phyloP scores from a whole-genome alignment of 2,113 vertebrate genomes.

The cat (Felis catus) region DNA sequence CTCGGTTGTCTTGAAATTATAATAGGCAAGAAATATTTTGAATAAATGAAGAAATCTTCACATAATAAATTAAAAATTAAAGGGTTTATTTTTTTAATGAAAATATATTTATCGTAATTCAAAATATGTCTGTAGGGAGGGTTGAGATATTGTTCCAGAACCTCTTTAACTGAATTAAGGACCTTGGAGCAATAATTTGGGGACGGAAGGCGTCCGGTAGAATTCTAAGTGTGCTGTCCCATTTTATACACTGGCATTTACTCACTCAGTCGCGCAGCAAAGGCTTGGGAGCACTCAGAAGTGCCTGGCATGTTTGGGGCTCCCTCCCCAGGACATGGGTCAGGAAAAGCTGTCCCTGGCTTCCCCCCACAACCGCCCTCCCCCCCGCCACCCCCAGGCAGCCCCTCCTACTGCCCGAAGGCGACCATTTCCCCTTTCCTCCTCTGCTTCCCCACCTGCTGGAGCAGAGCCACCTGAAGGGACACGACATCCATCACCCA shows the following conservation, averaged over 20 bases:
- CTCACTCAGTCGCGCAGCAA: neutral
- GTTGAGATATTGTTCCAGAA: neutral
- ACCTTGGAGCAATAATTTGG: neutral
- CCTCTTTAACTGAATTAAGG: neutral
- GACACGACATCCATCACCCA: neutral
- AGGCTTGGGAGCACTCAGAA: neutral
- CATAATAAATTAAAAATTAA: neutral
- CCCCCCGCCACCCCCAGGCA: neutral
- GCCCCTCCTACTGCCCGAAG: fast-evolving
- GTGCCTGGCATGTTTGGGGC: neutral
- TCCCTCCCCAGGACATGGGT: fast-evolving
- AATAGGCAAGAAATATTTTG: too few relatives aligned
- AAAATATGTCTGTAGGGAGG: neutral
- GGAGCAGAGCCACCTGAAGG: neutral
- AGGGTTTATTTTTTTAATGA: neutral
- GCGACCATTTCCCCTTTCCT: neutral
- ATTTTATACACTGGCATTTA: neutral
- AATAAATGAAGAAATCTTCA: neutral
- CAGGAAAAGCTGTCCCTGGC: fast-evolving
- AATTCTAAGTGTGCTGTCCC: neutral
- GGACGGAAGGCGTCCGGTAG: neutral
- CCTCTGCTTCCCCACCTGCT: neutral
- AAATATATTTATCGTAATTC: neutral
- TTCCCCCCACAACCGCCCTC: too few relatives aligned
- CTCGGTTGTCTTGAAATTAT: neutral